A percentile compares a stretch with the other conserved stretches of the same genome.
Evolutionary conservation across 37 sponge, comb jelly and placozoan species (phyloP).

Genomic region (Ephydatia muelleri): DNA sequence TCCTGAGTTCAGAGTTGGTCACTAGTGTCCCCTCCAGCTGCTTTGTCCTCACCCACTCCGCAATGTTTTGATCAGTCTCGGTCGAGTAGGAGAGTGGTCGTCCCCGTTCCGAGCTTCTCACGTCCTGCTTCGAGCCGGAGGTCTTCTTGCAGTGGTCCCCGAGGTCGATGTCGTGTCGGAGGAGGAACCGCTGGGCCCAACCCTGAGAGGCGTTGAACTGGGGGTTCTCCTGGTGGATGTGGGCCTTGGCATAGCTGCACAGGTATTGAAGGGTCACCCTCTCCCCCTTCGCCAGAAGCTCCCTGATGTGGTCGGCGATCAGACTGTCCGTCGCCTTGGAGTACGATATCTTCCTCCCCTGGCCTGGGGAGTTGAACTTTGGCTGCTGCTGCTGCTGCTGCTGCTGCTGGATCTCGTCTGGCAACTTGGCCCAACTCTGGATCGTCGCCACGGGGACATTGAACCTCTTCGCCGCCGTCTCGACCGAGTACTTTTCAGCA

Average conservation of each 20-base stretch:
- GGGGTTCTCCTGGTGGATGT: conserved; percentile 73
- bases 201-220: conserved; percentile 75
- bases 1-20: conserved; percentile 71
- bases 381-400: conserved; percentile 6
- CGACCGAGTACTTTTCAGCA: conserved; percentile 53
- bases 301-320: conserved; percentile 61
- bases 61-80: conserved; percentile 62
- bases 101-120: conserved; percentile 21
- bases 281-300: conserved; percentile 41
- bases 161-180: conserved; percentile 57
- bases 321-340: conserved; percentile 50
- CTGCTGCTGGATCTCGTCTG: not conserved
- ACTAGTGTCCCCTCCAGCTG: conserved; percentile 39
- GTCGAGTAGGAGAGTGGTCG: conserved; percentile 75
- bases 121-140: not conserved
- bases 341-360: conserved; percentile 75
- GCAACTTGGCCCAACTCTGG: conserved; percentile 50
- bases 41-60: conserved; percentile 56
- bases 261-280: conserved; percentile 57
- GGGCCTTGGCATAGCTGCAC: conserved; percentile 59
- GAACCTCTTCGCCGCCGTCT: conserved; percentile 47
- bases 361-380: conserved; percentile 76
- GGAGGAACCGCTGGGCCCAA: conserved; percentile 77
- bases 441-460: conserved; percentile 47
- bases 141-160: not conserved